phyloP scores from a whole-genome alignment of 1,140 invertebrate genomes.

The Anastrepha obliqua region DNA sequence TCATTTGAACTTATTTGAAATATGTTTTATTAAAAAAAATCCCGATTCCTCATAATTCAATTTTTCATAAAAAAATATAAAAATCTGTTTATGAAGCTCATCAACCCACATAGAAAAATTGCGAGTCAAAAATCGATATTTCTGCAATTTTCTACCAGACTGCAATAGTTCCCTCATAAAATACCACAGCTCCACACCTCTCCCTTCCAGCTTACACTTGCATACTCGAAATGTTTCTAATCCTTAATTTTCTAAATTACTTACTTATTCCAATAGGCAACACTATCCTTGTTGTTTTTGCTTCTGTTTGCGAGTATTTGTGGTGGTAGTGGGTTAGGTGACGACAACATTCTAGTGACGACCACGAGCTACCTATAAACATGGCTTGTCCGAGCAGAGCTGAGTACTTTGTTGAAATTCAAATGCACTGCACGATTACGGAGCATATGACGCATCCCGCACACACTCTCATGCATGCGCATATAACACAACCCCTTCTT shows the following conservation, averaged over 20 bases:
- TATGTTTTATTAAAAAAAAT: no score
- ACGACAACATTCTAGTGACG: not conserved
- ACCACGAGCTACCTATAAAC: not conserved
- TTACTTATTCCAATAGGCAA: not conserved
- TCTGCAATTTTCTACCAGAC: not conserved
- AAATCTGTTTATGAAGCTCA: no score
- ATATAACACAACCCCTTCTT: not conserved
- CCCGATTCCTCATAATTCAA: no score
- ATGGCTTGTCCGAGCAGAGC: not conserved
- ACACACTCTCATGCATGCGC: not conserved
- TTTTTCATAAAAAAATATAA: no score
- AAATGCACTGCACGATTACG: not conserved
- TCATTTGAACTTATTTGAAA: no score
- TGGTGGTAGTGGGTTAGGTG: not conserved
- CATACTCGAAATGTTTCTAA: not conserved
- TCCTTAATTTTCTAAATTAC: conserved; percentile 45
- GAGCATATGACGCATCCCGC: not conserved
- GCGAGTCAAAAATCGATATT: conserved; percentile 40
- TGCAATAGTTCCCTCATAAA: not conserved
- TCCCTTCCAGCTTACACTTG: not conserved
- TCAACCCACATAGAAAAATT: no score
- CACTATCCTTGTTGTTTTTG: not conserved
- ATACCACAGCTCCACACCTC: not conserved
- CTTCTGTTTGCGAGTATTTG: not conserved
- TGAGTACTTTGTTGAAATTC: not conserved